Conservation (phyloP, 2,888 invertebrate species). For the Pogonocherus hispidulus region DNA sequence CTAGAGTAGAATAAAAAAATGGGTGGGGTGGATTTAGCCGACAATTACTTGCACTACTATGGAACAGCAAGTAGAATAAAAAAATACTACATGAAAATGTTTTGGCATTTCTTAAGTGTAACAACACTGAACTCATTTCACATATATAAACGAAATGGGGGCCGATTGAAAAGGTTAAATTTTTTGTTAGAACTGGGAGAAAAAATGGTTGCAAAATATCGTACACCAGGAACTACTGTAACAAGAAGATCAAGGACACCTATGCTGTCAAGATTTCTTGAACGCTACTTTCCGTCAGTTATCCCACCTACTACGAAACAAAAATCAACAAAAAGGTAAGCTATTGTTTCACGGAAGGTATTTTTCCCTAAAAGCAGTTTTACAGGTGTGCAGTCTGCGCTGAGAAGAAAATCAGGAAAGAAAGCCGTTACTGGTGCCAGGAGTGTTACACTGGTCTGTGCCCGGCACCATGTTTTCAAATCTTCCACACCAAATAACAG, state of each 20-base stretch:
- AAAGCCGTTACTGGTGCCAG: conserved; percentile 5
- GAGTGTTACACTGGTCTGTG: conserved; percentile 8
- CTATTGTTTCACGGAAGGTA: neutral
- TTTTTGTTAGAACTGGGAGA: conserved; percentile 12
- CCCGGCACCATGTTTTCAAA: conserved; percentile 4
- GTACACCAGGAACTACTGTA: neutral
- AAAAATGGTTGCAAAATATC: neutral
- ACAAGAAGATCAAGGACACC: neutral
- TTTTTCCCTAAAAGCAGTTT: neutral
- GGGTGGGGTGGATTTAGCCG: too few species aligned
- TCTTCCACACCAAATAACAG: neutral
- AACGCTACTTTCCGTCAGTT: neutral
- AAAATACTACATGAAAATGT: conserved; percentile 21
- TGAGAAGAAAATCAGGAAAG: neutral
- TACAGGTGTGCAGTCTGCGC: conserved; percentile 8
- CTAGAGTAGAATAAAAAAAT: neutral
- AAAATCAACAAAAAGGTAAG: neutral
- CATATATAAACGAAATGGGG: conserved; percentile 7
- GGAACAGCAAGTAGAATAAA: conserved; percentile 4
- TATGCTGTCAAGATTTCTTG: too few species aligned
- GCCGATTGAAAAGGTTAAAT: neutral
- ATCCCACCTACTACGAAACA: conserved; percentile 11
- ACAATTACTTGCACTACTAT: neutral
- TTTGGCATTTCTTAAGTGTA: neutral
- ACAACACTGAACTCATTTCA: conserved; percentile 17